These are phyloP conservation scores for cat (Felis catus) DNA, from an alignment of 2,113 vertebrate species.

Conservation along the genomic window F.catus_Fca126_mat1.0 CM031415.1:8025501-8026000, in stretches of 20 bases:
- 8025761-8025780: neutral
- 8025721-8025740: neutral
- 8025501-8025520: too few species aligned
- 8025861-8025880: conserved; percentile 28
- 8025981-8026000: conserved; percentile 11
- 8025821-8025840: conserved; percentile 22
- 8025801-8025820: neutral
- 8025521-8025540: too few species aligned
- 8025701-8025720: neutral
- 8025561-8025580: too few species aligned
- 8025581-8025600: too few species aligned
- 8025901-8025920: neutral
- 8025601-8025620: too few species aligned
- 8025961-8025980: conserved; percentile 51
- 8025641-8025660: too few species aligned
- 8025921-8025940: neutral
- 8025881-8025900: neutral
- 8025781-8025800: neutral
- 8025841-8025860: conserved; percentile 51
- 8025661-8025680: neutral
- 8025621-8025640: too few species aligned
- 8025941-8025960: neutral
- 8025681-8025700: neutral
- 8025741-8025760: neutral
- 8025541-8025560: too few species aligned